Evolutionary conservation across 2,113 vertebrate species (phyloP).

Genomic region (Anolis carolinensis): DNA sequence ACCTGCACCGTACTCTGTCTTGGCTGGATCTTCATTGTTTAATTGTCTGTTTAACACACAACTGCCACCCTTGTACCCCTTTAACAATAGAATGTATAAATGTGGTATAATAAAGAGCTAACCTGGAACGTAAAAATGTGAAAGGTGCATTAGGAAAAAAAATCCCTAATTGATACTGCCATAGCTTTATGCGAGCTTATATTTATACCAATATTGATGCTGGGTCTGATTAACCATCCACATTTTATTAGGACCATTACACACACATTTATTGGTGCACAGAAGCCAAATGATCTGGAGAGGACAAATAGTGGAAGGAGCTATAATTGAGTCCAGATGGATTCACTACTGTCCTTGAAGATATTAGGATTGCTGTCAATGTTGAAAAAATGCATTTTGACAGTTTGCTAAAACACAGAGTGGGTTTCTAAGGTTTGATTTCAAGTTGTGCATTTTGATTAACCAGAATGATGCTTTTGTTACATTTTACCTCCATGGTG

Average conservation of each 20-base stretch:
- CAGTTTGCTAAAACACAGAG: not conserved
- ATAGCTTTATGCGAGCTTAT: not conserved
- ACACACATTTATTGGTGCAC: conserved; percentile 8
- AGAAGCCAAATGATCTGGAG: conserved; percentile 16
- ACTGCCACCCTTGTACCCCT: not conserved
- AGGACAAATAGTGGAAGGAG: conserved; percentile 11
- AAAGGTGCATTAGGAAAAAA: conserved; percentile 24
- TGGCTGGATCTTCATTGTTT: conserved; percentile 54
- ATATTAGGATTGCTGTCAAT: not conserved
- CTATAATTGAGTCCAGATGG: conserved; percentile 21
- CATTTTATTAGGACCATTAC: conserved; percentile 22
- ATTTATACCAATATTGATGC: conserved; percentile 21
- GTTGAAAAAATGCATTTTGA: not conserved
- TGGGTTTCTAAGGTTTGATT: not conserved
- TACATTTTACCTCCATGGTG: not conserved
- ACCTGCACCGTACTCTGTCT: conserved; percentile 46
- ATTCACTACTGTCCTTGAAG: not conserved
- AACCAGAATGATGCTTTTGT: not conserved
- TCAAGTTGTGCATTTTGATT: not conserved
- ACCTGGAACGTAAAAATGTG: conserved; percentile 5
- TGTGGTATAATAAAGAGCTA: not conserved
- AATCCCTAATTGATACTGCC: conserved; percentile 18
- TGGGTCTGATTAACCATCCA: conserved; percentile 23
- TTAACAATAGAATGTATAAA: conserved; percentile 24
- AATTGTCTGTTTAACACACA: conserved; percentile 32